Evolutionary conservation across 2,113 vertebrate species (phyloP), one percentile per base, ranked within the genome.

Genomic region (Salvelinus namaycush): DNA sequence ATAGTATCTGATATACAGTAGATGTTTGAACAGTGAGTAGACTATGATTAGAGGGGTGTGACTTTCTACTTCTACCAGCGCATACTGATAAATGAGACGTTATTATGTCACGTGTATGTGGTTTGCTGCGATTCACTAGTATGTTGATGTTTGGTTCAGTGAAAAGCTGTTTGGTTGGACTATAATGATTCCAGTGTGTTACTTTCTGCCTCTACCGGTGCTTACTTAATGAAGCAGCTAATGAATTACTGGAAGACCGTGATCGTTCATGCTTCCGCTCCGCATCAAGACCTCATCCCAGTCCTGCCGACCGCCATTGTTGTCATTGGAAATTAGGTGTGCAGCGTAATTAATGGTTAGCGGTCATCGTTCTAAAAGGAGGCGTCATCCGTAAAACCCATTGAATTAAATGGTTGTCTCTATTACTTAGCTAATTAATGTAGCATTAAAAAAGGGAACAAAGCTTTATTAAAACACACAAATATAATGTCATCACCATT

Each of bases 241-340:
- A 85, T 89, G 89, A 89, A 91, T 91, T 89, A 90, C 86, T 89
- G 86, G 75, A 87, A 83, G 72, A 26, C 81, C 73, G 68, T 87
- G 88, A 85, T 86, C 77, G 71, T 86, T 81, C 84, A 78, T 82
- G 81, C 80, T 84, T 79, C 79, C 39, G 76, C 75, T 75, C 81
- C 51, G 14, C 51, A 5, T 18, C 51, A 4, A 77, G 82, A 71
- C 74, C 82, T 79, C 75, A 67, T 85, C 70, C 70, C 83, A 80
- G 79, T 54, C 51, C 51, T 18, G 16, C 4, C 16, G 51, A 54
- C 51, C 51, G 4, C 51, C 88, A 79, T 79, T 90, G 85, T 91
- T 91, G 89, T 92, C 87, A 84, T 88, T 88, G 87, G 87, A 91
- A 91, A 92, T 92, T 89, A 90, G 90, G 87, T 89, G 90, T 86